phyloP scores from a whole-genome alignment of 1,140 invertebrate genomes.

The Drosophila nasuta region DNA sequence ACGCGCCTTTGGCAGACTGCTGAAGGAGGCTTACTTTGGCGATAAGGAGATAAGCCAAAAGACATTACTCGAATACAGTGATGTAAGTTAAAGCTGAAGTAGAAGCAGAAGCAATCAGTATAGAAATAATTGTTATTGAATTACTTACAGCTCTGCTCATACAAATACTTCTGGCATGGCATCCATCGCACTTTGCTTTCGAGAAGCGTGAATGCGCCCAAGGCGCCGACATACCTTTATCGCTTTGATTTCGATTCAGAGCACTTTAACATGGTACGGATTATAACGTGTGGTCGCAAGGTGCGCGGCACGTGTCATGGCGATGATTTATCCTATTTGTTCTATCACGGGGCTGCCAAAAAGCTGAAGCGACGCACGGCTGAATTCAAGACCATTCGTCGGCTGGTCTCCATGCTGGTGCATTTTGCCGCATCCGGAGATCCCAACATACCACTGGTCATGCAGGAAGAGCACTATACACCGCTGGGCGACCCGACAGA shows the following conservation, averaged over 20 bases:
- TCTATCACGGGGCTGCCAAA: conserved; percentile 85
- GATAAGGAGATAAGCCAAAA: conserved; percentile 61
- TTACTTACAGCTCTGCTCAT: conserved; percentile 75
- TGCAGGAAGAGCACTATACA: conserved; percentile 46
- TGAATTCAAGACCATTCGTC: conserved; percentile 83
- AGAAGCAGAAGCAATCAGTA: background rate
- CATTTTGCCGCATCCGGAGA: conserved; percentile 85
- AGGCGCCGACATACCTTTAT: conserved; percentile 85
- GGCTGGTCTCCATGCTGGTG: conserved; percentile 82
- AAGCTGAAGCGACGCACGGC: conserved; percentile 80
- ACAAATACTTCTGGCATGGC: conserved; percentile 85
- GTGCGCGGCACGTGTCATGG: conserved; percentile 86
- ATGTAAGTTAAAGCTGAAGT: conserved; percentile 60
- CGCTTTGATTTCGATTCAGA: conserved; percentile 85
- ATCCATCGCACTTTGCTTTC: conserved; percentile 83
- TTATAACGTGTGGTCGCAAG: conserved; percentile 84
- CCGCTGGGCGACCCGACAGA: background rate
- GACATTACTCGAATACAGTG: conserved; percentile 76
- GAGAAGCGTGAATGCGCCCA: conserved; percentile 71
- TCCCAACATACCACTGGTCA: conserved; percentile 65
- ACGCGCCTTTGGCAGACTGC: conserved; percentile 56
- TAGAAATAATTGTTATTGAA: background rate
- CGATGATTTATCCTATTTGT: conserved; percentile 89
- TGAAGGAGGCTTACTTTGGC: conserved; percentile 65
- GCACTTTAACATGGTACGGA: conserved; percentile 77